Evolutionary conservation across 1,140 invertebrate genomes (phyloP).

Genomic region (Lepidurus couesii): DNA sequence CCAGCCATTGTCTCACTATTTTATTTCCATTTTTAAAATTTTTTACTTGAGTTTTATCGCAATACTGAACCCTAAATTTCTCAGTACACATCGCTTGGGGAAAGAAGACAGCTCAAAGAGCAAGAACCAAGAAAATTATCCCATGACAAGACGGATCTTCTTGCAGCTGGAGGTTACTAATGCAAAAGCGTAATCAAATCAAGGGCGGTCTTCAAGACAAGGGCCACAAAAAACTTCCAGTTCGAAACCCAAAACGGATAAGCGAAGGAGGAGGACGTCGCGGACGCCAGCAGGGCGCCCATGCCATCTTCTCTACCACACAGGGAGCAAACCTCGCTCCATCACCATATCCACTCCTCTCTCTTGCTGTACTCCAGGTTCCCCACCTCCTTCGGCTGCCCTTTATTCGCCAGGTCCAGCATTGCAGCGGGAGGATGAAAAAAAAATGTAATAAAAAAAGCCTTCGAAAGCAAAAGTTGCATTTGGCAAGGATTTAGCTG

Average conservation of each 20-base stretch:
- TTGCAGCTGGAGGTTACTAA: constrained; percentile 11
- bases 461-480: neutral
- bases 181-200: constrained; percentile 17
- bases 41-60: no score
- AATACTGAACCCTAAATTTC: neutral
- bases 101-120: neutral
- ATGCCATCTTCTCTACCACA: constrained; percentile 13
- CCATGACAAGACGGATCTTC: constrained; percentile 5
- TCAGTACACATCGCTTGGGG: neutral
- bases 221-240: neutral
- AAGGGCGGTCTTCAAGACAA: constrained; percentile 17
- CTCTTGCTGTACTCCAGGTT: neutral
- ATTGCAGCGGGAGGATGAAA: neutral
- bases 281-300: constrained; percentile 19
- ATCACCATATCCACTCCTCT: neutral
- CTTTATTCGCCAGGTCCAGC: neutral
- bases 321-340: constrained; percentile 2
- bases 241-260: constrained; percentile 12
- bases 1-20: no score
- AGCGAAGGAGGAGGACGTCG: neutral
- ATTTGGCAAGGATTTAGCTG: constrained; percentile 4
- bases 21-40: no score
- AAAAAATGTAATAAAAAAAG: neutral
- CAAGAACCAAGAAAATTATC: constrained; percentile 7
- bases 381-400: neutral